phyloP scores from a whole-genome alignment of 2,113 vertebrate species.

The Tachysurus fulvidraco region DNA sequence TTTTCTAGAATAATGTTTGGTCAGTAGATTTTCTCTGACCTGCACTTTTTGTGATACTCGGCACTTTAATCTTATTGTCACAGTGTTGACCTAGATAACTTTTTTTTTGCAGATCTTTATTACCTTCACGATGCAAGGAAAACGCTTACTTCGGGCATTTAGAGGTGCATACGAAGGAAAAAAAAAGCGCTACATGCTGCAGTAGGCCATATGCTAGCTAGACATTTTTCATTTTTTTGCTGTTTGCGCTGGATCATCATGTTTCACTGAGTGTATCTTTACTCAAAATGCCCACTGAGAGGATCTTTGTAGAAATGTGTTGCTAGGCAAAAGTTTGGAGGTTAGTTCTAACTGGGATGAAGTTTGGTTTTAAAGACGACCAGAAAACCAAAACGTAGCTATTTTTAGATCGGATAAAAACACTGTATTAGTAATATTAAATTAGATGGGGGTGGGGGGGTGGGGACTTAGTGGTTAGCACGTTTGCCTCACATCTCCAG shows the following conservation, averaged over 20 bases:
- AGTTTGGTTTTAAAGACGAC: not conserved
- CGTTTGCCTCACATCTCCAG: too few species aligned
- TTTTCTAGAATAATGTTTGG: slow-evolving; percentile 1
- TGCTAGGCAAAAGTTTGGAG: not conserved
- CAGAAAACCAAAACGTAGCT: not conserved
- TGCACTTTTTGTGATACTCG: not conserved
- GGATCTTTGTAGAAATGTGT: not conserved
- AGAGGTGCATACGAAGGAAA: not conserved
- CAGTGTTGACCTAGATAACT: slow-evolving; percentile 16
- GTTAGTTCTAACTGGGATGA: not conserved
- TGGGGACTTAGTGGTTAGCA: too few species aligned
- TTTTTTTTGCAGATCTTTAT: not conserved
- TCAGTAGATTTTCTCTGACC: slow-evolving; percentile 19
- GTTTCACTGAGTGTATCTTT: not conserved
- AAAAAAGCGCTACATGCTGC: not conserved
- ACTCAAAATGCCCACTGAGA: not conserved
- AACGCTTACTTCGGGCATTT: slow-evolving; percentile 28
- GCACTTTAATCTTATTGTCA: slow-evolving; percentile 12
- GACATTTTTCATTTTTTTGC: not conserved
- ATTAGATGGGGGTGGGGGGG: too few species aligned
- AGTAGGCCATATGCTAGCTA: not conserved
- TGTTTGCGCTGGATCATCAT: not conserved
- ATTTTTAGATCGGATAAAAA: not conserved
- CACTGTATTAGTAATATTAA: not conserved
- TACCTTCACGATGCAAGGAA: not conserved